These are phyloP conservation scores for Helicoverpa assulta DNA, from an alignment of 2,888 invertebrate species.

Conservation along the genomic window DNA sequence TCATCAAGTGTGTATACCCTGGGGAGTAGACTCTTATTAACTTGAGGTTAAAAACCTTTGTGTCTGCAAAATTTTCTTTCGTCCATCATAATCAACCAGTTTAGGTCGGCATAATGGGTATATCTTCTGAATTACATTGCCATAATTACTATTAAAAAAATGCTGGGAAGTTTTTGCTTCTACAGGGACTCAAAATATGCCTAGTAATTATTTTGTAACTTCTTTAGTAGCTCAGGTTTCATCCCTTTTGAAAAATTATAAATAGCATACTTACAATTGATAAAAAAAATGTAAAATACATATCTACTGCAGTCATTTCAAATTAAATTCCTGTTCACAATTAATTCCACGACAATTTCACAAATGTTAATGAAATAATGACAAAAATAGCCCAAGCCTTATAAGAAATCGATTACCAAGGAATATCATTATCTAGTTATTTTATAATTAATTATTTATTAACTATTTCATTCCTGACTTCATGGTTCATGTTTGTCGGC, in stretches of 20 bases:
- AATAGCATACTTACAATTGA: too few relatives aligned
- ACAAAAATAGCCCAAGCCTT: conserved; percentile 10
- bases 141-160: too few relatives aligned
- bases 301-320: background rate
- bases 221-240: too few relatives aligned
- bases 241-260: too few relatives aligned
- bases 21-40: background rate
- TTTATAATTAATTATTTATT: conserved; percentile 19
- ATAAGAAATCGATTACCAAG: background rate
- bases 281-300: background rate
- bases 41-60: background rate
- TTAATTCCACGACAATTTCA: background rate
- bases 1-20: background rate
- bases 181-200: too few relatives aligned
- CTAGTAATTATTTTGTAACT: too few relatives aligned
- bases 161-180: too few relatives aligned
- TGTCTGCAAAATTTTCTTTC: too few relatives aligned
- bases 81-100: too few relatives aligned
- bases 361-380: background rate
- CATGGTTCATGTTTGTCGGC: conserved; percentile 4
- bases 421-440: background rate
- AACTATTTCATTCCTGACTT: conserved; percentile 13
- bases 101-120: too few relatives aligned
- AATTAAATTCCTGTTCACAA: background rate
- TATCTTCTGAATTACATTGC: too few relatives aligned